Evolutionary conservation across 2,113 vertebrate species (phyloP).

Genomic region (Nanorana parkeri): DNA sequence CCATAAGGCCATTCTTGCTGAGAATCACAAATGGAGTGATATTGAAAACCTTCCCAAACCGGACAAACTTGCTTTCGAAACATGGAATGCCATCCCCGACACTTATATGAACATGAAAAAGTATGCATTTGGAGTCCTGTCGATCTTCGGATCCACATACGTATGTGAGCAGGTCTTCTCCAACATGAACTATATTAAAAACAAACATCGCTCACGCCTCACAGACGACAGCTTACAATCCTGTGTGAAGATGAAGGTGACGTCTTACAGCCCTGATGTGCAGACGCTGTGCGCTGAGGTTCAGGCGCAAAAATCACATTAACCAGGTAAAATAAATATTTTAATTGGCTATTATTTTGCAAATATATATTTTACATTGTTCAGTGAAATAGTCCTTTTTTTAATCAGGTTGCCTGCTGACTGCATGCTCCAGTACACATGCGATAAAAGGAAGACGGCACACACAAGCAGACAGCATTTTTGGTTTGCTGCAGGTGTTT

Average conservation of each 20-base stretch:
- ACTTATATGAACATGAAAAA: too few relatives aligned
- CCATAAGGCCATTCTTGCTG: conserved; percentile 58
- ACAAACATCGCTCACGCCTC: conserved; percentile 1
- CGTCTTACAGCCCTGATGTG: conserved; percentile 16
- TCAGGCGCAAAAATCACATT: conserved; percentile 1
- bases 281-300: neutral
- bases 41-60: neutral
- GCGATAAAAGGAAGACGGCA: too few relatives aligned
- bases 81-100: too few relatives aligned
- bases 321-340: neutral
- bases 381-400: neutral
- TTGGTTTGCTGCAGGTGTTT: neutral
- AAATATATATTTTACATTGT: neutral
- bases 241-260: conserved; percentile 15
- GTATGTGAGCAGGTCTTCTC: too few relatives aligned
- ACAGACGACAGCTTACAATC: conserved; percentile 4
- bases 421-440: too few relatives aligned
- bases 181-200: neutral
- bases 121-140: too few relatives aligned
- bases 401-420: neutral
- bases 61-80: too few relatives aligned
- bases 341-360: neutral
- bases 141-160: too few relatives aligned
- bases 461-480: too few relatives aligned
- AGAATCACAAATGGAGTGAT: too few relatives aligned